Evolutionary conservation across 2,888 invertebrate species (phyloP).

Genomic region (Rhamphomyia laevipes): DNA sequence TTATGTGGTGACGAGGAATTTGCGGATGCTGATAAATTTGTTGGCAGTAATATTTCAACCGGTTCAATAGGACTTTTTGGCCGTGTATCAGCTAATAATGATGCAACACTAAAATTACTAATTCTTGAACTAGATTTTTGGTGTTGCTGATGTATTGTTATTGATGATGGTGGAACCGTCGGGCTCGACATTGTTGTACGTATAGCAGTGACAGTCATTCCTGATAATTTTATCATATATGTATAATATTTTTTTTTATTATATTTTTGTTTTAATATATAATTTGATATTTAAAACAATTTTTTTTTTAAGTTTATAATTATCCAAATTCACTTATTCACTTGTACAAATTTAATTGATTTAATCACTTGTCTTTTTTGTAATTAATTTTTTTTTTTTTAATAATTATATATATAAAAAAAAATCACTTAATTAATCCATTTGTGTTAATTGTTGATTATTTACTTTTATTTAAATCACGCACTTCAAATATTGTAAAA

Average conservation of each 20-base stretch:
- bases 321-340: neutral
- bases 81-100: conserved; percentile 73
- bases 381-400: conserved; percentile 12
- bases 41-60: conserved; percentile 24
- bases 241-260: conserved; percentile 13
- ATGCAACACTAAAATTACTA: conserved; percentile 76
- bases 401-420: too few relatives aligned
- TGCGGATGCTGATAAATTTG: conserved; percentile 30
- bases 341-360: too few relatives aligned
- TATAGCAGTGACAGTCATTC: conserved; percentile 51
- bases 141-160: conserved; percentile 27
- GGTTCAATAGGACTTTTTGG: conserved; percentile 38
- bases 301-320: conserved; percentile 6
- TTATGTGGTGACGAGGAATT: conserved; percentile 32
- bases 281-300: neutral
- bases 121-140: conserved; percentile 51
- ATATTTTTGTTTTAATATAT: neutral
- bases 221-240: conserved; percentile 38
- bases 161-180: conserved; percentile 39
- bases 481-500: too few relatives aligned
- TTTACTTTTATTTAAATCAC: conserved; percentile 2
- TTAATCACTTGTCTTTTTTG: conserved; percentile 1
- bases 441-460: conserved; percentile 13
- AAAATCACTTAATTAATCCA: conserved; percentile 8
- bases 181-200: conserved; percentile 50